Conservation (phyloP, 1,140 invertebrate genomes). For the Carcinoscorpius rotundicauda region DNA sequence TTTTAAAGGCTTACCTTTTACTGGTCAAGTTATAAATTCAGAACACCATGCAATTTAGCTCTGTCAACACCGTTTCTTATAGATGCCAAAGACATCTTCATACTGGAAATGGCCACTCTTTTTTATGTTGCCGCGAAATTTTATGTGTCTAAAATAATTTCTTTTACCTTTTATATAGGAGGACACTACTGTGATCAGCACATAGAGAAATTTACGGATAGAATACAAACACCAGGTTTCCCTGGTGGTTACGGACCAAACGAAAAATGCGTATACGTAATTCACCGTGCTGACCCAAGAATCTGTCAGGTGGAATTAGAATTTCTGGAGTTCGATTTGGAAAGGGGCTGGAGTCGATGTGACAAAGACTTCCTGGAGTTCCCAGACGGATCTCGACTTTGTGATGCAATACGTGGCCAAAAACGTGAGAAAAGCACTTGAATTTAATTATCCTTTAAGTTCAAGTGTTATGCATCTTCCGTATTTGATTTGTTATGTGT, state of each 20-base stretch:
- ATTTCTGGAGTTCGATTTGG: too few species aligned
- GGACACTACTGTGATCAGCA: conserved; percentile 11
- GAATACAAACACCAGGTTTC: conserved; percentile 5
- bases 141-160: neutral
- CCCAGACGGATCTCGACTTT: neutral
- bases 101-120: conserved; percentile 1
- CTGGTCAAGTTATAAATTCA: too few species aligned
- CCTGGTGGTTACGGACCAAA: conserved; percentile 6
- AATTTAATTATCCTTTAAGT: too few species aligned
- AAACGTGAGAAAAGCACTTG: too few species aligned
- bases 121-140: neutral
- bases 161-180: neutral
- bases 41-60: too few species aligned
- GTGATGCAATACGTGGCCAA: neutral
- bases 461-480: too few species aligned
- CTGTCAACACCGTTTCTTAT: neutral
- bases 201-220: conserved; percentile 2
- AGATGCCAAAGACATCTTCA: conserved; percentile 3
- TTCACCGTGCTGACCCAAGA: conserved; percentile 1
- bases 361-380: neutral
- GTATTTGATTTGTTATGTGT: too few species aligned
- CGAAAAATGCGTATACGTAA: conserved; percentile 14
- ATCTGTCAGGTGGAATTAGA: conserved; percentile 7
- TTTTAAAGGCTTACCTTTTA: too few species aligned
- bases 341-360: neutral